phyloP scores from a whole-genome alignment of 2,797 vertebrate species.

The Chloroceryle amazona region DNA sequence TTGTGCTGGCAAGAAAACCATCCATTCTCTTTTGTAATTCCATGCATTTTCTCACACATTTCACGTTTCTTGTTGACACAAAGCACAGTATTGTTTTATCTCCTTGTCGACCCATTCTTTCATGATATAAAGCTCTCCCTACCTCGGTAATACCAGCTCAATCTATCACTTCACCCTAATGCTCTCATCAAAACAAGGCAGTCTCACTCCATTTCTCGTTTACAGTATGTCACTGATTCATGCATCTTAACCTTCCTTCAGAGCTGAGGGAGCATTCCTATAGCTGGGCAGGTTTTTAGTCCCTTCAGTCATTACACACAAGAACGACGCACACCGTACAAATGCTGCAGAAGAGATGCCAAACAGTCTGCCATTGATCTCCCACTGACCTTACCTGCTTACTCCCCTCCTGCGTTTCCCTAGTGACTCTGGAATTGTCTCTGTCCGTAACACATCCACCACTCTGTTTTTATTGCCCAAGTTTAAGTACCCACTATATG shows the following conservation, averaged over 20 bases:
- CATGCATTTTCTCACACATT: conserved; percentile 4
- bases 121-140: conserved; percentile 24
- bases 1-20: background rate
- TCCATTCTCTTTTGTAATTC: conserved; percentile 16
- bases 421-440: background rate
- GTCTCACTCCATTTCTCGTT: background rate
- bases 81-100: conserved; percentile 48
- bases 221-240: background rate
- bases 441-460: background rate
- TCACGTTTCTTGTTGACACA: conserved; percentile 16
- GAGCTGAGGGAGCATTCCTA: background rate
- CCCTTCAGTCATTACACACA: background rate
- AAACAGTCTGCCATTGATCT: background rate
- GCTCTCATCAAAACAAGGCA: background rate
- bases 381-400: background rate
- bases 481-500: background rate
- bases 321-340: background rate
- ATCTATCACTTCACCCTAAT: conserved; percentile 33
- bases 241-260: background rate
- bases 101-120: conserved; percentile 4
- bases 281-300: background rate
- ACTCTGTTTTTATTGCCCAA: background rate
- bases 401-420: background rate
- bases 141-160: background rate
- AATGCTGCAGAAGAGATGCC: background rate